Conservation (phyloP, 2,888 invertebrate species). For the Teinopalpus imperialis region DNA sequence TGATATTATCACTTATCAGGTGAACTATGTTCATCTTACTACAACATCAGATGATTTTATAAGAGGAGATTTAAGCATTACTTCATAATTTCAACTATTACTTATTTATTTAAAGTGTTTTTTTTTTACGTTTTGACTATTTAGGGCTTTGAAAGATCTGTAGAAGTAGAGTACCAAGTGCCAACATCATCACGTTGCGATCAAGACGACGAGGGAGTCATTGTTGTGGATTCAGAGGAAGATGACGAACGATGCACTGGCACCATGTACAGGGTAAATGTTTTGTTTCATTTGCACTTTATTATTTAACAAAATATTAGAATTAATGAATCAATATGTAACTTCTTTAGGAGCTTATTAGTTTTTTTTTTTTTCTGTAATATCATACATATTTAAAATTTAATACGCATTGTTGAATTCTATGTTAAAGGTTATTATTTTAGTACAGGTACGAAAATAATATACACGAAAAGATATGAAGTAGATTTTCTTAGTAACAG, state of each 20-base stretch:
- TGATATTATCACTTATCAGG: too few species aligned
- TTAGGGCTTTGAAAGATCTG: conserved; percentile 83
- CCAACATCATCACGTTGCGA: conserved; percentile 94
- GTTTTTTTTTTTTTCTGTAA: too few species aligned
- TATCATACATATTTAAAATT: too few species aligned
- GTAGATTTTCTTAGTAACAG: not conserved
- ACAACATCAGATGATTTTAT: too few species aligned
- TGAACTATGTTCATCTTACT: too few species aligned
- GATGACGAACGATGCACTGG: conserved; percentile 85
- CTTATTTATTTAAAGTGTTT: not conserved
- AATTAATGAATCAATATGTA: too few species aligned
- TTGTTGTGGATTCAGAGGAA: conserved; percentile 90
- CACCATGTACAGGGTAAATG: conserved; percentile 74
- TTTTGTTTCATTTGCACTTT: conserved; percentile 1
- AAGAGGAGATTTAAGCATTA: too few species aligned
- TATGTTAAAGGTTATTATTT: conserved; percentile 25
- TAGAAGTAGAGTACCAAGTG: conserved; percentile 91
- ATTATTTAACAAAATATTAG: too few species aligned
- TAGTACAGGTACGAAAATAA: conserved; percentile 2
- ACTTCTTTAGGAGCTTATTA: too few species aligned
- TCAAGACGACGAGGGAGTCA: conserved; percentile 90
- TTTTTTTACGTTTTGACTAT: conserved; percentile 25
- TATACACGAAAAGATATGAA: not conserved
- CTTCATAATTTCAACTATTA: too few species aligned
- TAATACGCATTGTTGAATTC: too few species aligned